Evolutionary conservation across 2,113 vertebrate genomes (phyloP).

Genomic region (Rhabdomys dilectus): DNA sequence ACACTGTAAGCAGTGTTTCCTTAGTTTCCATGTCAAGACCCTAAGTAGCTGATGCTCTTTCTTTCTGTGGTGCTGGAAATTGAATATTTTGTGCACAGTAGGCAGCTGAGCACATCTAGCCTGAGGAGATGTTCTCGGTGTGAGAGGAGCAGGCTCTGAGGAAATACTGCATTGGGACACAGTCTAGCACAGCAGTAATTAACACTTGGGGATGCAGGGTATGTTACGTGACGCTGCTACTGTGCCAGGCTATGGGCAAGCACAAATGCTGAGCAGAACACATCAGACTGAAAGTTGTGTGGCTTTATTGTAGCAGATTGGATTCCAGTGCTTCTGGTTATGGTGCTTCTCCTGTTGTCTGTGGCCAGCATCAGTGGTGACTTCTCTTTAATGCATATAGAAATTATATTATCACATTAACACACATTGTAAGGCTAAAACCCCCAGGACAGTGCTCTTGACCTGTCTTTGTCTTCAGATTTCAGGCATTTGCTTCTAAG

Average conservation of each 20-base stretch:
- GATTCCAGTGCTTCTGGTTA: background rate
- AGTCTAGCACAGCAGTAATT: background rate
- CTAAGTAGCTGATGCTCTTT: constrained; percentile 6
- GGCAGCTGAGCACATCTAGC: background rate
- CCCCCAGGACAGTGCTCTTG: background rate
- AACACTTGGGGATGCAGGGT: background rate
- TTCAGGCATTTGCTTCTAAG: background rate
- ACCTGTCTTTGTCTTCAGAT: background rate
- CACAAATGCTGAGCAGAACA: background rate
- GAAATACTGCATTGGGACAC: background rate
- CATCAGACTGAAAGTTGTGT: background rate
- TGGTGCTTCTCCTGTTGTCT: background rate
- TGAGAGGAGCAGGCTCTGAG: background rate
- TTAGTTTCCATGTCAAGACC: constrained; percentile 6
- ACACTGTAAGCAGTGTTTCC: background rate
- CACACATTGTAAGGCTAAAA: background rate
- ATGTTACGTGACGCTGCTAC: background rate
- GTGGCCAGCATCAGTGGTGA: background rate
- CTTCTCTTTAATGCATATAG: background rate
- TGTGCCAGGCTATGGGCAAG: background rate
- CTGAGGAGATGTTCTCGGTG: background rate
- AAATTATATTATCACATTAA: constrained; percentile 15
- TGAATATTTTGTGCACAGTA: background rate
- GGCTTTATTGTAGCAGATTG: background rate
- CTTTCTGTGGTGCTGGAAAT: background rate